Evolutionary conservation across 1,140 invertebrate genomes (phyloP).

Genomic region (Drosophila orosa): DNA sequence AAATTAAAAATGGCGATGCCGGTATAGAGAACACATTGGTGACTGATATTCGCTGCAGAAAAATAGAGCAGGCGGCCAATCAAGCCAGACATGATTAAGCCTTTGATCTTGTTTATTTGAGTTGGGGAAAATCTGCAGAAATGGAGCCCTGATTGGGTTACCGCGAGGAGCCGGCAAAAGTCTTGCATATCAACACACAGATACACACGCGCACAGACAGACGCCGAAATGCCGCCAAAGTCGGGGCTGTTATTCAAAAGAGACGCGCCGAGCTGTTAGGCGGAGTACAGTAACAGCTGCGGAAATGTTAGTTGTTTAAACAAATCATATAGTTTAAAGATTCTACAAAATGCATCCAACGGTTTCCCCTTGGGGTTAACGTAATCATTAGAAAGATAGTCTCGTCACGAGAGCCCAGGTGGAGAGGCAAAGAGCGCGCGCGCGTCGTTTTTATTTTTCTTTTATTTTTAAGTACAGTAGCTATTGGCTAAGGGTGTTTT

Average conservation of each 20-base stretch:
- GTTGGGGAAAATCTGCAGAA: too few relatives aligned
- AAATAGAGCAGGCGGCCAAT: background rate
- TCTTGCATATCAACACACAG: slow-evolving; percentile 14
- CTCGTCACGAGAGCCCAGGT: background rate
- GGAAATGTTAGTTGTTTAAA: slow-evolving; percentile 5
- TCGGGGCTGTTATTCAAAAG: slow-evolving; percentile 38
- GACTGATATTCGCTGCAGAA: slow-evolving; percentile 11
- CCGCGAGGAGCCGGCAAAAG: slow-evolving; percentile 16
- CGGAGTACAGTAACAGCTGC: slow-evolving; percentile 28
- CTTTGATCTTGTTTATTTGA: background rate
- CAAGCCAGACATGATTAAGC: background rate
- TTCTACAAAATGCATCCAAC: background rate
- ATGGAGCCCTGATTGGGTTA: background rate
- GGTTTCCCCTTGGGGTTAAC: background rate
- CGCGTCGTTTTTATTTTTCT: slow-evolving; percentile 9
- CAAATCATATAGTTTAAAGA: background rate
- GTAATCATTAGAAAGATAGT: background rate
- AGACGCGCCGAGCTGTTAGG: background rate
- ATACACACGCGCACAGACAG: slow-evolving; percentile 28
- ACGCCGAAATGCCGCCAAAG: slow-evolving; percentile 41
- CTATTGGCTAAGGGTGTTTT: background rate
- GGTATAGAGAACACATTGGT: slow-evolving; percentile 57
- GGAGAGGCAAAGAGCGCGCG: background rate
- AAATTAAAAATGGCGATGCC: slow-evolving; percentile 78
- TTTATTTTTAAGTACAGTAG: slow-evolving; percentile 4